These are phyloP conservation scores for Saturnia japonica DNA, from an alignment of 2,888 invertebrate species.

Conservation along the genomic window DNA sequence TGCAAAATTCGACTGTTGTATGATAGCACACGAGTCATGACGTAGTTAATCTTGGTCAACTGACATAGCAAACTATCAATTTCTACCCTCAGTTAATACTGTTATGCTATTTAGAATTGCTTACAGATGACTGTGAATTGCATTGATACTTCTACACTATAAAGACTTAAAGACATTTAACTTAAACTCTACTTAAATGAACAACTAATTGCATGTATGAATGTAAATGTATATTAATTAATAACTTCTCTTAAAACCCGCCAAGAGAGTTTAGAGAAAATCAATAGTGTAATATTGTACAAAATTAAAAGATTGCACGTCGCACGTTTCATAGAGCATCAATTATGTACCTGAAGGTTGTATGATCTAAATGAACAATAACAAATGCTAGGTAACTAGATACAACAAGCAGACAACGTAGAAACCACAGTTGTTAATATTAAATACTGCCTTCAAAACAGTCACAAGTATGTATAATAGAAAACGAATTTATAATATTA, in stretches of 20 bases:
- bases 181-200: neutral
- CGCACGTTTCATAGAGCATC: neutral
- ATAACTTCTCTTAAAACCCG: neutral
- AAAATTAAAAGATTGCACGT: neutral
- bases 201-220: neutral
- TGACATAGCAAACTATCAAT: too few relatives aligned
- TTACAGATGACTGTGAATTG: neutral
- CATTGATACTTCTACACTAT: neutral
- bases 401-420: neutral
- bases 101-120: too few relatives aligned
- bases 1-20: too few relatives aligned
- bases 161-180: too few relatives aligned
- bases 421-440: neutral
- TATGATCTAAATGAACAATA: neutral
- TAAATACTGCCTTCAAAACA: neutral
- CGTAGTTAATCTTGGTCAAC: too few relatives aligned
- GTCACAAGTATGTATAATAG: neutral
- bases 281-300: neutral
- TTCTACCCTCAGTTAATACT: too few relatives aligned
- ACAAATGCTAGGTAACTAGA: neutral
- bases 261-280: neutral
- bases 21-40: too few relatives aligned
- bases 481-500: neutral
- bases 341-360: conserved; percentile 5
- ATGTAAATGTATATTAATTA: neutral